Conservation (phyloP, 2,797 vertebrate species). For the Valencia hispanica region DNA sequence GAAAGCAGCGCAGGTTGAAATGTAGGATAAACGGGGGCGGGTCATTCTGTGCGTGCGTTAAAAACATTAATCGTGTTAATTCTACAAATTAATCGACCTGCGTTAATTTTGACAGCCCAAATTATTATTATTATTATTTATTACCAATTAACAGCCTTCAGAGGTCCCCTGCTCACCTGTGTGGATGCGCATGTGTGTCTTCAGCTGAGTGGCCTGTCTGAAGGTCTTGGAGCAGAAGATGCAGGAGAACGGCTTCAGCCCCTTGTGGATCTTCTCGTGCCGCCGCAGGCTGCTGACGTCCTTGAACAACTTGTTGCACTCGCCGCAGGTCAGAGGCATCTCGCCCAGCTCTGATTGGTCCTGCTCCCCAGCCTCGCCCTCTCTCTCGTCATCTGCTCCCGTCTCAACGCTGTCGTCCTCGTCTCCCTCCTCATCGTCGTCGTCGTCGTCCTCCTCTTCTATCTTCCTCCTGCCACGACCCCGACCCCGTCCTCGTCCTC, state of each 20-base stretch:
- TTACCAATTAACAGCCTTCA: too few species aligned
- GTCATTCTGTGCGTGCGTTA: too few species aligned
- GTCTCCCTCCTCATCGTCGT: slow-evolving; percentile 36
- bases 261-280: slow-evolving; percentile 97
- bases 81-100: too few species aligned
- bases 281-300: slow-evolving; percentile 95
- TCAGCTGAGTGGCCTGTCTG: slow-evolving; percentile 96
- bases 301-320: slow-evolving; percentile 92
- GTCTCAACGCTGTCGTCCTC: slow-evolving; percentile 69
- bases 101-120: too few species aligned
- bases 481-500: slow-evolving; percentile 62
- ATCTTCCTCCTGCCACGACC: slow-evolving; percentile 28
- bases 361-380: slow-evolving; percentile 56
- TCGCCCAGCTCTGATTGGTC: slow-evolving; percentile 66
- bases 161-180: slow-evolving; percentile 97
- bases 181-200: slow-evolving; percentile 97
- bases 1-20: too few species aligned
- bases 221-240: slow-evolving; percentile 95
- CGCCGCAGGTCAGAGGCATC: slow-evolving; percentile 86
- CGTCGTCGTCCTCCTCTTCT: slow-evolving; percentile 21
- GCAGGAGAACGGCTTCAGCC: slow-evolving; percentile 94
- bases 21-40: too few species aligned
- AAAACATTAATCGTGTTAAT: too few species aligned
- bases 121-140: too few species aligned
- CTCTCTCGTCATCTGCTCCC: slow-evolving; percentile 65